Evolutionary conservation across 1,140 invertebrate genomes (phyloP), one percentile per base, ranked within the genome.

Genomic region (Drosophila pallidifrons): DNA sequence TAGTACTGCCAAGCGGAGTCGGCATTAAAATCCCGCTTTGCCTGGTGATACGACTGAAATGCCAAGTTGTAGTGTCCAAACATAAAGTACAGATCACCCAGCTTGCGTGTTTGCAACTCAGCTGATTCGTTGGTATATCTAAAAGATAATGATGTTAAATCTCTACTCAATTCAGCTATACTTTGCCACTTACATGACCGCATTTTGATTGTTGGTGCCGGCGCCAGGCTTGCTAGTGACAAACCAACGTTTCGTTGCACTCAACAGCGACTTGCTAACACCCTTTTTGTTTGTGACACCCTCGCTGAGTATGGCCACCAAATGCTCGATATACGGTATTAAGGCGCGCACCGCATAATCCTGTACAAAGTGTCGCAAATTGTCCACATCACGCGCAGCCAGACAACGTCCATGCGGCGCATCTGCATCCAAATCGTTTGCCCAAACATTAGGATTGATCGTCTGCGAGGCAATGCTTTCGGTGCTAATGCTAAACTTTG

Each of bases 1-100:
- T 97, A 99, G 92, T 99, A 98, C 10, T 99, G 93, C 98, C 98
- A 99, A 0, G 99, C 99, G 83, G 98, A 97, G 93, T 99, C 99
- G 13, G 96, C 96, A 81, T 97, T 96, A 93, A 99, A 99, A 91
- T 99, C 99, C 70, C 98, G 95, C 93, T 99, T 99, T 8, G 98
- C 97, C 13, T 97, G 96, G 92, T 99, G 98, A 93, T 99, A 99
- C 0, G 97, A 95, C 88, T 94, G 97, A 93, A 98, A 99, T 1
- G 99, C 98, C 59, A 97, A 93, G 73, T 96, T 95, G 93, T 99
- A 99, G 81, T 99, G 96, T 7, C 98, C 97, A 92, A 99, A 98
- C 94, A 99, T 96, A 91, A 99, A 99, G 92, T 97, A 98, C 0
- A 99, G 93, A 93, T 99, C 99, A 4, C 97, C 99, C 41, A 99